Base-by-base conservation (phyloP, 2,888 invertebrate species). In the Julus scandinavius region DNA sequence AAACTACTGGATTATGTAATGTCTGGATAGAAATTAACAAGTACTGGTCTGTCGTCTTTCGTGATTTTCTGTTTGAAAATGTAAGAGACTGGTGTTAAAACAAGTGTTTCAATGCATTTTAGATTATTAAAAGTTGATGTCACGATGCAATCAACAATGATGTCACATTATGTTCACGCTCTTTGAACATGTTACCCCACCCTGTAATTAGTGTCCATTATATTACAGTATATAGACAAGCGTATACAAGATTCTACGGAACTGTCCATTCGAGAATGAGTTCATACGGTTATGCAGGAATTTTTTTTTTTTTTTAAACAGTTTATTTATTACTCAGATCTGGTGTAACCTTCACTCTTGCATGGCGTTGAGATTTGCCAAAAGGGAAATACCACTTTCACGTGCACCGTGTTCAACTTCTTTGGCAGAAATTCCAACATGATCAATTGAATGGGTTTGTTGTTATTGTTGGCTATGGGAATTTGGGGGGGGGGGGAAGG, bases 391-490 rank as follows among this genome's bases (percentile, higher is more conserved):
- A 1, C 72, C 72, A 72, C 63, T 63, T 29, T 72, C 72, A 72
- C 72, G 72, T 72, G 20, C 72, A 72, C 29, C 29, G 29, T 72
- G n/a, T 72, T 38, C 72, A 29, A 72, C n/a, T 29, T 11, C 72
- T 72, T 29, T 7, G 72, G n/a, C 9, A 72, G 72, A 72, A 72
- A 72, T 72, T 72, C 72, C 72, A 72, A 2, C 72, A 29, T 29
- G 72, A 72, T 72, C 72, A 72, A 72, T 72, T 72, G 72, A 72
- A 72, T n/a, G 29, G 72, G 72, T 72, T 72, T 29, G 29, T 72
- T 29, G 72, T 72, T 72, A 72, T 72, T 72, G 72, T 72, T 72
- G 72, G 72, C 72, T 72, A 29, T 72, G 72, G 72, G 72, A 72
- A 72, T 72, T 29, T 13, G n/a, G 63, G 1, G n/a, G 15, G 58